phyloP scores from a whole-genome alignment of 2,888 invertebrate species.

The Nasonia oneida region DNA sequence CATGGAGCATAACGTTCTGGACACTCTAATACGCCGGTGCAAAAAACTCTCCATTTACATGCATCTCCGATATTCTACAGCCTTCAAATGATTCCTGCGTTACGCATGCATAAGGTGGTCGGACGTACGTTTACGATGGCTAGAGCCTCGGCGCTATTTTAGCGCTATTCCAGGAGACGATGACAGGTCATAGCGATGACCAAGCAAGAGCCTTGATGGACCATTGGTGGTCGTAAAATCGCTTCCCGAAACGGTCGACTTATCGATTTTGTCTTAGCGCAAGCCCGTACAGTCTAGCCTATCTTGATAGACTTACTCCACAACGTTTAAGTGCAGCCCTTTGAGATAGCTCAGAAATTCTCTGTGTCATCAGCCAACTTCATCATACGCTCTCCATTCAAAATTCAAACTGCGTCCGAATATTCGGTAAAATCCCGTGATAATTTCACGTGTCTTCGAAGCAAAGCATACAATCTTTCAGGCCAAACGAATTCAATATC shows the following conservation, averaged over 20 bases:
- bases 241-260: conserved; percentile 1
- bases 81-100: too few relatives aligned
- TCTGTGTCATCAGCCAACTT: background rate
- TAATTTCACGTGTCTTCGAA: too few relatives aligned
- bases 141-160: background rate
- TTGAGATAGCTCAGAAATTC: background rate
- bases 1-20: too few relatives aligned
- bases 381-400: background rate
- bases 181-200: background rate
- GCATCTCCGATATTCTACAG: too few relatives aligned
- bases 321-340: background rate
- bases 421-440: too few relatives aligned
- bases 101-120: conserved; percentile 6
- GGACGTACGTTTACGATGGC: conserved; percentile 32
- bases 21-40: too few relatives aligned
- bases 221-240: conserved; percentile 43
- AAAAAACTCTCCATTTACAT: too few relatives aligned
- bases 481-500: background rate
- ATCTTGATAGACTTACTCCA: background rate
- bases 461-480: background rate
- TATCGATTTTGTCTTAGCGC: conserved; percentile 23
- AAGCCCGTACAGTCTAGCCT: background rate
- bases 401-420: too few relatives aligned
- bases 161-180: background rate
- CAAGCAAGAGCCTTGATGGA: conserved; percentile 17